Evolutionary conservation across 2,113 vertebrate genomes (phyloP).

Genomic region (Triplophysa tibetana): DNA sequence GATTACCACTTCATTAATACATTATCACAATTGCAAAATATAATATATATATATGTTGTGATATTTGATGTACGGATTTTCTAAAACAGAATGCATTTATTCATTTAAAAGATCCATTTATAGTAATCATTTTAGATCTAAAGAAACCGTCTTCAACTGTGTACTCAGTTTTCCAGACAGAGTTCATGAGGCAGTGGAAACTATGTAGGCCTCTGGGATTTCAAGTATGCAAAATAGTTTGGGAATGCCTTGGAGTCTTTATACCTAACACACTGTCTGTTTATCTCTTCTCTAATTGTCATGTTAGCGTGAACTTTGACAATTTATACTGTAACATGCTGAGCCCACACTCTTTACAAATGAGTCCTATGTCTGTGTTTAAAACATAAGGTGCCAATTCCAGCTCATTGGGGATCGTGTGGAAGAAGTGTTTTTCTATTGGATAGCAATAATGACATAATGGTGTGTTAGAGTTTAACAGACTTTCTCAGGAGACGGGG

Average conservation of each 20-base stretch:
- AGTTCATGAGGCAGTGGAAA: constrained; percentile 19
- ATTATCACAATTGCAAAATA: no score
- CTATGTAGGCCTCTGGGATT: not conserved
- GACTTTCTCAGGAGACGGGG: constrained; percentile 56
- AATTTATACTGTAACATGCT: not conserved
- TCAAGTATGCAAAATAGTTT: constrained; percentile 10
- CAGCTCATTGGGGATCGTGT: not conserved
- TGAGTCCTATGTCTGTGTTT: not conserved
- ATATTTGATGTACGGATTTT: no score
- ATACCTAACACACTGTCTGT: not conserved
- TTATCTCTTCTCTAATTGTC: not conserved
- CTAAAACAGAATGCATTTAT: no score
- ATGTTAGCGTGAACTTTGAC: not conserved
- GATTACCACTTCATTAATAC: no score
- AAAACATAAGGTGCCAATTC: not conserved
- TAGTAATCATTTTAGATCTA: not conserved
- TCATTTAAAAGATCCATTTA: no score
- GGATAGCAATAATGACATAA: constrained; percentile 45
- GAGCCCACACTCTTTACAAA: not conserved
- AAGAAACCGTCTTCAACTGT: not conserved
- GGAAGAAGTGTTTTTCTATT: constrained; percentile 47
- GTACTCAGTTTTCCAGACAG: not conserved
- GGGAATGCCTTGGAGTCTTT: not conserved
- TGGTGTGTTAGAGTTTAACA: constrained; percentile 70
- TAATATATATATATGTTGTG: no score